Conservation (phyloP, 1,140 invertebrate species). For the Globodera rostochiensis region DNA sequence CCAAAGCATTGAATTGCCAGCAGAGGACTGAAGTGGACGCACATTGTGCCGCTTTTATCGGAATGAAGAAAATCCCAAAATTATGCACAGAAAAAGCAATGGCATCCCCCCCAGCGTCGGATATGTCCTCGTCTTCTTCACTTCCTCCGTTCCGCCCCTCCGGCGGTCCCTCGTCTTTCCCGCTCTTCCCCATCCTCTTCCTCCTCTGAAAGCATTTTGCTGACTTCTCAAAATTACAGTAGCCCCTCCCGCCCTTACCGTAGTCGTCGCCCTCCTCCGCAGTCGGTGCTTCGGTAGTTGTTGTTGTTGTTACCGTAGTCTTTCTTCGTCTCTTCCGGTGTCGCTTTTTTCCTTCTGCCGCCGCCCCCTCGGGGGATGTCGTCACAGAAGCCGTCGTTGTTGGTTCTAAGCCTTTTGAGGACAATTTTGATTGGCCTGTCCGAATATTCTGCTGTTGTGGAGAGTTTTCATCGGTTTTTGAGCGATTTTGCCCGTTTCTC, state of each 20-base stretch:
- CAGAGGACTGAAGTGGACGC: background rate
- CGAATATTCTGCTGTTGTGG: background rate
- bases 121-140: background rate
- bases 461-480: background rate
- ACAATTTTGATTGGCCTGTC: background rate
- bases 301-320: conserved; percentile 5
- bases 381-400: background rate
- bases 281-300: conserved; percentile 12
- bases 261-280: background rate
- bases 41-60: background rate
- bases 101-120: too few relatives aligned
- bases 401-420: background rate
- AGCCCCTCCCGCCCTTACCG: background rate
- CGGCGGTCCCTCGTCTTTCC: background rate
- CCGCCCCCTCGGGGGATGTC: background rate
- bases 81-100: background rate
- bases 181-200: background rate
- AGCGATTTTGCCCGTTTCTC: background rate
- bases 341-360: background rate
- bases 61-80: background rate
- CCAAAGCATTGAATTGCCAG: background rate
- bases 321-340: conserved; percentile 8
- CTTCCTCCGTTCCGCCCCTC: too few relatives aligned
- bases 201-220: background rate
- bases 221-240: background rate